phyloP scores from a whole-genome alignment of 2,113 vertebrate genomes.

The Tylochromis polylepis region DNA sequence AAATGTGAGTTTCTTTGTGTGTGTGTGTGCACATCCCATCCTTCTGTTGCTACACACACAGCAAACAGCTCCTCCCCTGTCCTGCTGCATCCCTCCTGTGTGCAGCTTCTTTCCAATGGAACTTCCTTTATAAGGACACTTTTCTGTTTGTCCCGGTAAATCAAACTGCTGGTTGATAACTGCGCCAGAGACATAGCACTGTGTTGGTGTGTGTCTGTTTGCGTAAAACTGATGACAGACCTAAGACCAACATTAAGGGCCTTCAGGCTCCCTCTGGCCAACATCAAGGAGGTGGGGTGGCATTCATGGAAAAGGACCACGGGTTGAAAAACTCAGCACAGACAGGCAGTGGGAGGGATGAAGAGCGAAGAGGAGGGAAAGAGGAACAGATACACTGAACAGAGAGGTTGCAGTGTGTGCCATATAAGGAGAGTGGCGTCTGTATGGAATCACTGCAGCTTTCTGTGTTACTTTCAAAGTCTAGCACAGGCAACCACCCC shows the following conservation, averaged over 20 bases:
- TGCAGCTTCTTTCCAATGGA: conserved; percentile 59
- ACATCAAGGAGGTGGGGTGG: conserved; percentile 11
- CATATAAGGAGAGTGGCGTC: conserved; percentile 79
- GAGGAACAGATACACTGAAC: conserved; percentile 54
- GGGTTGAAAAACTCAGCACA: not conserved
- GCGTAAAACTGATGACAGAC: conserved; percentile 32
- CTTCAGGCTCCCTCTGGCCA: conserved; percentile 35
- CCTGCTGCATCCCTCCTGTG: conserved; percentile 35
- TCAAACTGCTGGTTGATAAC: conserved; percentile 51
- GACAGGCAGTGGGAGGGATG: conserved; percentile 30
- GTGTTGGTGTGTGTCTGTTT: not conserved
- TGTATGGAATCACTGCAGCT: conserved; percentile 71
- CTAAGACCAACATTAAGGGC: conserved; percentile 24
- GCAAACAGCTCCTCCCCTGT: conserved; percentile 13
- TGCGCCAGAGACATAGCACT: conserved; percentile 6
- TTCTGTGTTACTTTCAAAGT: conserved; percentile 78
- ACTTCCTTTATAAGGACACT: conserved; percentile 80
- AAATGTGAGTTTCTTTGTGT: not conserved
- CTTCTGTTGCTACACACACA: conserved; percentile 23
- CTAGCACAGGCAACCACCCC: conserved; percentile 67
- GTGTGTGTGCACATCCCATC: not conserved
- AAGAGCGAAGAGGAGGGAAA: conserved; percentile 15
- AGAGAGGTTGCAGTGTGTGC: conserved; percentile 65
- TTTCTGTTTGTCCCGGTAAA: conserved; percentile 68
- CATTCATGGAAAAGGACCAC: not conserved